Evolutionary conservation across 2,797 vertebrate species (phyloP).

Genomic region (Leuciscus waleckii): DNA sequence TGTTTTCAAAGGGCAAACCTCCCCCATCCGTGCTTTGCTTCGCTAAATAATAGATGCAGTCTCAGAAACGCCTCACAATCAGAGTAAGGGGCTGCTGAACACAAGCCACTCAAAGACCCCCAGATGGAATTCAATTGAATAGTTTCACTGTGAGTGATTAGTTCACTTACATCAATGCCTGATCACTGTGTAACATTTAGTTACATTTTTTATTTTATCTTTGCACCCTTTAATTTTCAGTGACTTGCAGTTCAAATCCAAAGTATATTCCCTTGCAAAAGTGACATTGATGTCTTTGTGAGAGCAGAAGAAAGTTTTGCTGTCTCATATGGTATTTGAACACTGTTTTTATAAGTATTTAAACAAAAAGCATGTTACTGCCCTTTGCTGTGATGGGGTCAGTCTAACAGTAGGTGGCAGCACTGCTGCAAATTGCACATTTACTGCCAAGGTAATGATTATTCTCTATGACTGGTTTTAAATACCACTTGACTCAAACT

Average conservation of each 20-base stretch:
- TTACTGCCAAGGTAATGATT: background rate
- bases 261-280: background rate
- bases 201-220: background rate
- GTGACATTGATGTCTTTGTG: background rate
- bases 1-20: constrained; percentile 45
- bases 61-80: constrained; percentile 47
- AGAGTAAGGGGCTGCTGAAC: constrained; percentile 32
- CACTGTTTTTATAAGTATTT: background rate
- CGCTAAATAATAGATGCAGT: constrained; percentile 57
- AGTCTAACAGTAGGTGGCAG: constrained; percentile 31
- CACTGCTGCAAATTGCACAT: background rate
- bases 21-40: constrained; percentile 51
- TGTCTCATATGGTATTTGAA: background rate
- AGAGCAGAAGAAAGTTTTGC: background rate
- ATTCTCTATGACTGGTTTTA: background rate
- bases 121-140: constrained; percentile 10
- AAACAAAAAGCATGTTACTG: background rate
- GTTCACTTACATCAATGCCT: background rate
- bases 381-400: background rate
- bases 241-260: background rate
- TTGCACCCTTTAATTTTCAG: background rate
- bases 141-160: background rate
- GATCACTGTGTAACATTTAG: background rate
- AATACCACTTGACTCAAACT: background rate
- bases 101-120: constrained; percentile 20